Evolutionary conservation across 1,140 invertebrate species (phyloP).

Genomic region (Euura saliciscinereae): DNA sequence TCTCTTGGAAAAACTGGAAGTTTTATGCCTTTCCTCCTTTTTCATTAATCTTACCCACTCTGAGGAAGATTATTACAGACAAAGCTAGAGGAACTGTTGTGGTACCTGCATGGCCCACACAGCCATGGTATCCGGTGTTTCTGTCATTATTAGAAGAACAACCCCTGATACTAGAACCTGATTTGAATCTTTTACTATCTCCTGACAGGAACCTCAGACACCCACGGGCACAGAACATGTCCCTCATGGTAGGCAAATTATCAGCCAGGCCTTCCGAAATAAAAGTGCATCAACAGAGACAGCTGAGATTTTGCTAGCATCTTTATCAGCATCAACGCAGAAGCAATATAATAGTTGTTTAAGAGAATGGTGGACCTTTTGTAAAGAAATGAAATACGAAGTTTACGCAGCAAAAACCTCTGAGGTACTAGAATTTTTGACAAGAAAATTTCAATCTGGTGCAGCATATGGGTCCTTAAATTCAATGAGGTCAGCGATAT

Average conservation of each 20-base stretch:
- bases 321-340: constrained; percentile 16
- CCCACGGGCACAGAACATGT: constrained; percentile 12
- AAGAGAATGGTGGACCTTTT: constrained; percentile 13
- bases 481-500: constrained; percentile 12
- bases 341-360: constrained; percentile 18
- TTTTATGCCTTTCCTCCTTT: too few relatives aligned
- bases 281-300: constrained; percentile 8
- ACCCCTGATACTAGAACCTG: constrained; percentile 27
- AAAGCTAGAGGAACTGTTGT: constrained; percentile 30
- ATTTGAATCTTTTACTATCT: constrained; percentile 22
- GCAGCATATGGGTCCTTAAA: constrained; percentile 23
- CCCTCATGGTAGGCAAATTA: constrained; percentile 18
- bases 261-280: constrained; percentile 18
- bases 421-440: constrained; percentile 19
- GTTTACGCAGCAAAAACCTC: background rate
- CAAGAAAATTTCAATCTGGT: constrained; percentile 23
- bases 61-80: constrained; percentile 14
- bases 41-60: too few relatives aligned
- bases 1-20: too few relatives aligned
- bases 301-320: constrained; percentile 17
- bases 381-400: constrained; percentile 11
- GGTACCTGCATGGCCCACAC: constrained; percentile 28
- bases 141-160: constrained; percentile 25
- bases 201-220: constrained; percentile 18
- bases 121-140: constrained; percentile 41